These are phyloP conservation scores for Hymenochirus boettgeri DNA, from an alignment of 2,113 vertebrate species.

Conservation along the genomic window DNA sequence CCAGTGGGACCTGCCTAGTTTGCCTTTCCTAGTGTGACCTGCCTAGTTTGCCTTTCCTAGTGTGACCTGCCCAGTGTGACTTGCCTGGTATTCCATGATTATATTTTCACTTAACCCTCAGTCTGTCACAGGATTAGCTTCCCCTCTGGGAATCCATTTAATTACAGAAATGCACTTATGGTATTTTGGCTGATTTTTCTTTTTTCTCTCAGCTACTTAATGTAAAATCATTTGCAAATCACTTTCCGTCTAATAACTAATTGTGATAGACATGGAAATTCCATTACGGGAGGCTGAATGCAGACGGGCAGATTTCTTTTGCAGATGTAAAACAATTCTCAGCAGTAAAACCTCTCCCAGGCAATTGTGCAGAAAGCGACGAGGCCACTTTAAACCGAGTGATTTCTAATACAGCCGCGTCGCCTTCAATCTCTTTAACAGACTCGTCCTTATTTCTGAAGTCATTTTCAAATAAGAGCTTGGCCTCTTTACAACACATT, in stretches of 20 bases:
- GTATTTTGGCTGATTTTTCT: slow-evolving; percentile 1
- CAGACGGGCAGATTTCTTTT: slow-evolving; percentile 10
- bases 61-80: neutral
- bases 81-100: slow-evolving; percentile 4
- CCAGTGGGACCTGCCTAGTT: too few species aligned
- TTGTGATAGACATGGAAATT: slow-evolving; percentile 18
- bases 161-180: slow-evolving; percentile 7
- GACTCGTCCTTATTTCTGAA: neutral
- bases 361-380: neutral
- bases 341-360: slow-evolving; percentile 17
- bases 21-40: too few species aligned
- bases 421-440: neutral
- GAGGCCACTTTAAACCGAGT: neutral
- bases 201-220: slow-evolving; percentile 3
- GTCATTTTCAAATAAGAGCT: neutral
- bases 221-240: slow-evolving; percentile 14
- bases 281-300: neutral
- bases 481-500: too few species aligned
- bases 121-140: slow-evolving; percentile 6
- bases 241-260: slow-evolving; percentile 10
- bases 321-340: slow-evolving; percentile 18
- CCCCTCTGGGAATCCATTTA: slow-evolving; percentile 7
- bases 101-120: neutral
- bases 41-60: too few species aligned
- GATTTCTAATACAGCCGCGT: neutral